These are phyloP conservation scores for Sakesphorus luctuosus DNA, from an alignment of 2,113 vertebrate species.

Conservation along the genomic window DNA sequence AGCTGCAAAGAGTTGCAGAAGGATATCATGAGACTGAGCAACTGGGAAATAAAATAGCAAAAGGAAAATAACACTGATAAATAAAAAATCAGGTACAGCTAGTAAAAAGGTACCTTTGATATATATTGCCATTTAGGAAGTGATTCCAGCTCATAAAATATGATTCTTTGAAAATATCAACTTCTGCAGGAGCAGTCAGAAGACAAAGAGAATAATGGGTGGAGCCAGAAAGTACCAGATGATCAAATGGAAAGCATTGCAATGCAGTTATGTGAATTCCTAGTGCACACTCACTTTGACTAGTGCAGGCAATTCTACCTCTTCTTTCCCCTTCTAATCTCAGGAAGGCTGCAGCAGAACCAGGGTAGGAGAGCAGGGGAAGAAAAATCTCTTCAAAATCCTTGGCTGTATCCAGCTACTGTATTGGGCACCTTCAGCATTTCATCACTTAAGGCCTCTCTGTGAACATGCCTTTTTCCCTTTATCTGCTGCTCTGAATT, in stretches of 20 bases:
- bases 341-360: background rate
- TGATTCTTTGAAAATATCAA: background rate
- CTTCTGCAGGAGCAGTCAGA: background rate
- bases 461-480: background rate
- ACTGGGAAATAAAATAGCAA: background rate
- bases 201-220: background rate
- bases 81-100: background rate
- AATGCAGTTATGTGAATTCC: background rate
- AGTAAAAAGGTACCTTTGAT: background rate
- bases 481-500: background rate
- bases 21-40: background rate
- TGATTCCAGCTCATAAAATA: background rate
- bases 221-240: background rate
- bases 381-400: background rate
- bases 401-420: background rate
- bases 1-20: background rate
- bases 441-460: background rate
- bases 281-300: background rate
- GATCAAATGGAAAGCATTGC: background rate
- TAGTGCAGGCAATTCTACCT: background rate
- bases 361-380: background rate
- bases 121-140: background rate
- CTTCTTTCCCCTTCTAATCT: background rate
- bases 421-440: background rate
- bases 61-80: background rate